phyloP scores from a whole-genome alignment of 2,888 invertebrate species.

The Napeogenes inachia region DNA sequence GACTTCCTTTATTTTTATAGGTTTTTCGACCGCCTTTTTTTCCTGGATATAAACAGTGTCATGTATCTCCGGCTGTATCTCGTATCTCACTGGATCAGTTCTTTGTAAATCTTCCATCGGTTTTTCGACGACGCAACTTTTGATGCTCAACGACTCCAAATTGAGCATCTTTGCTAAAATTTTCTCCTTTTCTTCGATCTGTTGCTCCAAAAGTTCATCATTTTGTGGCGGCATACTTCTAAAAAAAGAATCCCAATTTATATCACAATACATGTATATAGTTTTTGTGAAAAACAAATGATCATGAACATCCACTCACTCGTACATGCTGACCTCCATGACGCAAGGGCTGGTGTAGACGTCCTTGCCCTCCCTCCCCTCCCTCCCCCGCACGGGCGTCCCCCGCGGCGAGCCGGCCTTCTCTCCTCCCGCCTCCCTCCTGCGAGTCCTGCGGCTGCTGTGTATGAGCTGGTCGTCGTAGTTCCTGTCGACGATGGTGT shows the following conservation, averaged over 20 bases:
- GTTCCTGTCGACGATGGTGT: slow-evolving; percentile 84
- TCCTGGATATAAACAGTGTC: slow-evolving; percentile 15
- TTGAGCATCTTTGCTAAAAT: slow-evolving; percentile 82
- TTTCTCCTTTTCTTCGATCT: slow-evolving; percentile 86
- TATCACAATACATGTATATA: slow-evolving; percentile 11
- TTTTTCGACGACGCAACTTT: slow-evolving; percentile 30
- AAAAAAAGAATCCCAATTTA: slow-evolving; percentile 29
- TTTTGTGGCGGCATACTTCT: slow-evolving; percentile 73
- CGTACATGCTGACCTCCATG: slow-evolving; percentile 51
- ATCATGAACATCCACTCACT: slow-evolving; percentile 16
- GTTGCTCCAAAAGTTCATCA: slow-evolving; percentile 82
- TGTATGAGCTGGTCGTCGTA: slow-evolving; percentile 84
- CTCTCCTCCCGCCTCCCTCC: slow-evolving; percentile 50
- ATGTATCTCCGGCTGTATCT: slow-evolving; percentile 12
- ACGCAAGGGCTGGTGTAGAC: slow-evolving; percentile 58
- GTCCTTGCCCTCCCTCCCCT: slow-evolving; percentile 38
- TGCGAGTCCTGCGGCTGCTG: slow-evolving; percentile 64
- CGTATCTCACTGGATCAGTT: slow-evolving; percentile 17
- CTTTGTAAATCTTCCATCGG: slow-evolving; percentile 13
- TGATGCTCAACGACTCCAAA: slow-evolving; percentile 73
- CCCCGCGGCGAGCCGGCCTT: slow-evolving; percentile 41
- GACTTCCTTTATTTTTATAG: slow-evolving; percentile 18
- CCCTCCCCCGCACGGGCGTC: slow-evolving; percentile 46
- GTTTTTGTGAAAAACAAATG: background rate
- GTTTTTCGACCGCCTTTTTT: slow-evolving; percentile 13